A percentile compares a stretch with the other conserved stretches of the same genome.
Conservation (phyloP, 2,797 vertebrate genomes). For the Manis crassicaudata region DNA sequence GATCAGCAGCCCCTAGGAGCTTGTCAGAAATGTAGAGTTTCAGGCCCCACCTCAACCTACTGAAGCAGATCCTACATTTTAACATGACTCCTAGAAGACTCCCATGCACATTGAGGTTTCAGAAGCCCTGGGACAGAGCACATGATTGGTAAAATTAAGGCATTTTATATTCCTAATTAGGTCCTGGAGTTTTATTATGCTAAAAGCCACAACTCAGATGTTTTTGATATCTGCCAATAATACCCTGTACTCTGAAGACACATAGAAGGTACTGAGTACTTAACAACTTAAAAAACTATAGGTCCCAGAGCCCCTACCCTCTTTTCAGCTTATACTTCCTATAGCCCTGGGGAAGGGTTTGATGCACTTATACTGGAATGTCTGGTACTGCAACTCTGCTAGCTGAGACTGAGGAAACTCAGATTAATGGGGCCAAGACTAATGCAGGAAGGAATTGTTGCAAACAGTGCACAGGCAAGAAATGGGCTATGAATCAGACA, state of each 20-base stretch:
- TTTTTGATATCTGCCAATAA: neutral
- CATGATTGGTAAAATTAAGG: neutral
- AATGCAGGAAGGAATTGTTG: neutral
- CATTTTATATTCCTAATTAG: neutral
- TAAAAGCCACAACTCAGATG: neutral
- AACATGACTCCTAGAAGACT: neutral
- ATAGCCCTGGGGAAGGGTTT: neutral
- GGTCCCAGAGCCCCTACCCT: neutral
- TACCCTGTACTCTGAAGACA: neutral
- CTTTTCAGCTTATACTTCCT: neutral
- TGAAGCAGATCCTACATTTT: neutral
- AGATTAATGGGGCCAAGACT: neutral
- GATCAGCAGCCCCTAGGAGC: neutral
- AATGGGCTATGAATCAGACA: neutral
- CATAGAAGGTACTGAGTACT: neutral
- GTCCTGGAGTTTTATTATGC: conserved; percentile 1
- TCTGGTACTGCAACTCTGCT: neutral
- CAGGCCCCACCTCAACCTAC: too few species aligned
- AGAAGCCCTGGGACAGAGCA: neutral
- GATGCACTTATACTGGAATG: neutral
- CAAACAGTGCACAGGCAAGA: accelerated
- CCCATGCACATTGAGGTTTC: neutral
- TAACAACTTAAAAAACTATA: neutral
- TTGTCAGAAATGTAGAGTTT: neutral
- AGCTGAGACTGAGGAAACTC: neutral